A percentile compares a stretch with the other conserved stretches of the same genome.
phyloP scores from a whole-genome alignment of 2,888 invertebrate genomes.

The Cordilura impudica region DNA sequence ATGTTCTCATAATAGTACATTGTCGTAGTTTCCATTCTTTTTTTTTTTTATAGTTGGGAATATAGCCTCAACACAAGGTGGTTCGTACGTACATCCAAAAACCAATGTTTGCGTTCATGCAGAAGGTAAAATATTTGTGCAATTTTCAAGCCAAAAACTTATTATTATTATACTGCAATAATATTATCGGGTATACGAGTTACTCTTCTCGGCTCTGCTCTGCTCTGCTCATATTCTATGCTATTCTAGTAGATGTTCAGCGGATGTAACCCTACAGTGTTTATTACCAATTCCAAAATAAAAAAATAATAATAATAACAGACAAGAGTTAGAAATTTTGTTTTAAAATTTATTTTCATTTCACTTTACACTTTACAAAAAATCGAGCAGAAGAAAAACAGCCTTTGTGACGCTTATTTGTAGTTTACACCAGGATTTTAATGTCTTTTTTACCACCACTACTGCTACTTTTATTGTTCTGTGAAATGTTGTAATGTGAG shows the following conservation, averaged over 20 bases:
- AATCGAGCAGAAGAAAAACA: conserved; percentile 39
- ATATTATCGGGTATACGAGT: conserved; percentile 33
- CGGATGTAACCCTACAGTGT: conserved; percentile 63
- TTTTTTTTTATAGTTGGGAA: no score
- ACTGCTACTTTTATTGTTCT: conserved; percentile 10
- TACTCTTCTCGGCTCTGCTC: background rate
- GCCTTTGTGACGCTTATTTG: conserved; percentile 53
- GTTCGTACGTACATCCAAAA: conserved; percentile 10
- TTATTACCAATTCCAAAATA: conserved; percentile 60
- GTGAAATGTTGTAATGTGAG: conserved; percentile 30
- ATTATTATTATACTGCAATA: conserved; percentile 49
- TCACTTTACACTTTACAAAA: conserved; percentile 25
- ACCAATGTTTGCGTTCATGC: conserved; percentile 48
- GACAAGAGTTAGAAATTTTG: conserved; percentile 39
- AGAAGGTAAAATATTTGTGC: conserved; percentile 61
- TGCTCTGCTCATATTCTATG: background rate
- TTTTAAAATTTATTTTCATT: conserved; percentile 55
- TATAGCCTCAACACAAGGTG: conserved; percentile 60
- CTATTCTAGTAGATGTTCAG: no score
- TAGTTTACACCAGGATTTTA: conserved; percentile 54
- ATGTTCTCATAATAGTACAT: background rate
- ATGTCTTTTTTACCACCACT: conserved; percentile 21
- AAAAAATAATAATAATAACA: conserved; percentile 38
- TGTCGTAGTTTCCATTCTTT: conserved; percentile 21
- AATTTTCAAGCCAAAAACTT: conserved; percentile 57